A percentile compares a stretch with the other conserved stretches of the same genome.
phyloP scores from a whole-genome alignment of 2,797 vertebrate genomes.

The Leuciscus waleckii region DNA sequence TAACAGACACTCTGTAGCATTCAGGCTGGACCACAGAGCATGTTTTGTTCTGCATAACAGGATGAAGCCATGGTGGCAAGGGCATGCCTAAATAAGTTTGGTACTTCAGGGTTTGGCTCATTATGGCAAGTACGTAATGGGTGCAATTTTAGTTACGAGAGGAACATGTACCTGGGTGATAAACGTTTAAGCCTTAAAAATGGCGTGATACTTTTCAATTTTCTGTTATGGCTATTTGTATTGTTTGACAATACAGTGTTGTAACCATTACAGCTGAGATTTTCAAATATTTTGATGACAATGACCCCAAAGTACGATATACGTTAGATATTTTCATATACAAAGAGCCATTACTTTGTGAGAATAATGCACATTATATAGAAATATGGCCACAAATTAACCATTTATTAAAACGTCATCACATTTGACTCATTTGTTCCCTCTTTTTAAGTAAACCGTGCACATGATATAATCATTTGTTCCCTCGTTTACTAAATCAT shows the following conservation, averaged over 20 bases:
- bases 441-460: not conserved
- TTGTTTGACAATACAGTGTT: not conserved
- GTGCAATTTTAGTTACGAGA: not conserved
- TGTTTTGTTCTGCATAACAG: not conserved
- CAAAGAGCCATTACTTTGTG: not conserved
- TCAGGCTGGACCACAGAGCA: not conserved
- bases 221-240: not conserved
- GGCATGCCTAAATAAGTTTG: not conserved
- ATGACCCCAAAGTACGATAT: not conserved
- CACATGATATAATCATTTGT: not conserved
- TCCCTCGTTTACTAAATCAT: too few relatives aligned
- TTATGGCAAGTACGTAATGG: not conserved
- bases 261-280: not conserved
- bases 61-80: not conserved
- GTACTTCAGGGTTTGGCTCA: not conserved
- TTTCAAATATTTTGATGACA: not conserved
- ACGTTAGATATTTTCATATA: not conserved
- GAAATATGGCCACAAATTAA: not conserved
- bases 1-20: not conserved
- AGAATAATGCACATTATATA: too few relatives aligned
- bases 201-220: not conserved
- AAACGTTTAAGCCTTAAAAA: not conserved
- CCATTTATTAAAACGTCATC: too few relatives aligned
- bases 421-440: not conserved
- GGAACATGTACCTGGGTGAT: not conserved